Base-by-base conservation (phyloP, 2,888 invertebrate genomes). In the Xestobium rufovillosum region DNA sequence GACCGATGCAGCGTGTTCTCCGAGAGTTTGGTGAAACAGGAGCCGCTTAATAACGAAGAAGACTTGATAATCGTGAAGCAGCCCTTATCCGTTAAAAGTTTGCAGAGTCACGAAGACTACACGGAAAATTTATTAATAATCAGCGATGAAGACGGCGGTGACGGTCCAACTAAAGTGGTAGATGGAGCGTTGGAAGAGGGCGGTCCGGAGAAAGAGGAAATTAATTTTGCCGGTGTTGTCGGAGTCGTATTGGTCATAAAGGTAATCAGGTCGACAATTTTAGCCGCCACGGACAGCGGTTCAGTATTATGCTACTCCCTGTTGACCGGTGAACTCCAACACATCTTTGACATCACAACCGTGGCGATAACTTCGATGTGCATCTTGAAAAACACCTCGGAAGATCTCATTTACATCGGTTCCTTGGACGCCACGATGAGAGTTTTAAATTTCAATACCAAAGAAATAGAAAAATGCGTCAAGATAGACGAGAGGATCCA, bases 401-500 rank as follows among this genome's bases (percentile, higher is more conserved):
- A 50, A 42, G 66, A 69, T 11, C 45, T 71, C 10, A 63, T 79
- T 1, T 79, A 74, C 42, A 73, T 77, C 1, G 80, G 80, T 2
- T 77, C 77, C 1, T 59, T 77, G 34, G 80, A 79, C 53, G 72
- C 73, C 1, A 66, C 70, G 43, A 69, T 81, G 50, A 69, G 74
- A 33, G 72, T 75, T 49, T 76, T 75, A 48, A 71, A 76, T 55
- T 69, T 76, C 41, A 68, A 71, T 53, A 74, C 72, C 1, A 50
- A 68, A 37, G 70, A 72, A 51, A 66, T 73, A 36, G 67, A 72
- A 3, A 67, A 69, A 2, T 69, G 71, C 26, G 69, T 71, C 43
- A 67, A 71, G 44, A 65, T 78, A 2, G 67, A 72, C 3, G 77
- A 76, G 53, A 77, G 81, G 0, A 71, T 84, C 42, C 83, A 83